Percentiles rank a stretch among this genome's conserved stretches.
These are phyloP conservation scores for Ophioninae sp. DNA, from an alignment of 2,888 invertebrate species.

Conservation along the genomic window DNA sequence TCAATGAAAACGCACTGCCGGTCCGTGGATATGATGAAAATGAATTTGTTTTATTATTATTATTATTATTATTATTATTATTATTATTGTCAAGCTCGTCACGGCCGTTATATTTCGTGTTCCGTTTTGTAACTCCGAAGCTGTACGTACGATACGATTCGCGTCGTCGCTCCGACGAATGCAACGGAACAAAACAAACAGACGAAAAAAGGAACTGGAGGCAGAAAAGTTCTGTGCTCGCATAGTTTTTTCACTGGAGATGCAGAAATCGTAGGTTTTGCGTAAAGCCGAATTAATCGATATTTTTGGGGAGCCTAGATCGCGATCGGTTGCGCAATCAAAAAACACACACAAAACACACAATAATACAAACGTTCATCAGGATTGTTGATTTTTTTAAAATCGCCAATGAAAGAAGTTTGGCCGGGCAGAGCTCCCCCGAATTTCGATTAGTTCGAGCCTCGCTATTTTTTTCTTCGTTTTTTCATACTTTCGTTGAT, in stretches of 20 bases:
- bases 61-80: too few relatives aligned
- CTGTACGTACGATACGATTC: constrained; percentile 32
- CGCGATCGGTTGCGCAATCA: constrained; percentile 14
- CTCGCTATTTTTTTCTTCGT: constrained; percentile 6
- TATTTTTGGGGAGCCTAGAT: constrained; percentile 6
- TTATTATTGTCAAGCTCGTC: constrained; percentile 16
- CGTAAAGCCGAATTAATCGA: constrained; percentile 38
- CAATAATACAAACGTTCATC: constrained; percentile 7
- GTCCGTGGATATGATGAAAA: constrained; percentile 48
- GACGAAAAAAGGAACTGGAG: too few relatives aligned
- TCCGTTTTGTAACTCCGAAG: constrained; percentile 23
- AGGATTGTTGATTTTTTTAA: neutral
- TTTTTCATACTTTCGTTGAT: constrained; percentile 5
- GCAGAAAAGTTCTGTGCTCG: constrained; percentile 14
- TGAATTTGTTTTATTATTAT: neutral
- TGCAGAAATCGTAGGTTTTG: constrained; percentile 51
- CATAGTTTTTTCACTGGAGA: constrained; percentile 23
- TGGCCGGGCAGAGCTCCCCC: constrained; percentile 10
- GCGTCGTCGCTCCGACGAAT: constrained; percentile 25
- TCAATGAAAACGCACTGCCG: constrained; percentile 44
- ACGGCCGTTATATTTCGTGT: constrained; percentile 30
- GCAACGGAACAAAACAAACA: neutral
- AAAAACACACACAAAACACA: neutral
- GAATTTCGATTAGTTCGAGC: constrained; percentile 34
- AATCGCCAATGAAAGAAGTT: neutral